Evolutionary conservation across 2,888 invertebrate genomes (phyloP), one percentile per base, ranked within the genome.

Genomic region (Melieria omissa): DNA sequence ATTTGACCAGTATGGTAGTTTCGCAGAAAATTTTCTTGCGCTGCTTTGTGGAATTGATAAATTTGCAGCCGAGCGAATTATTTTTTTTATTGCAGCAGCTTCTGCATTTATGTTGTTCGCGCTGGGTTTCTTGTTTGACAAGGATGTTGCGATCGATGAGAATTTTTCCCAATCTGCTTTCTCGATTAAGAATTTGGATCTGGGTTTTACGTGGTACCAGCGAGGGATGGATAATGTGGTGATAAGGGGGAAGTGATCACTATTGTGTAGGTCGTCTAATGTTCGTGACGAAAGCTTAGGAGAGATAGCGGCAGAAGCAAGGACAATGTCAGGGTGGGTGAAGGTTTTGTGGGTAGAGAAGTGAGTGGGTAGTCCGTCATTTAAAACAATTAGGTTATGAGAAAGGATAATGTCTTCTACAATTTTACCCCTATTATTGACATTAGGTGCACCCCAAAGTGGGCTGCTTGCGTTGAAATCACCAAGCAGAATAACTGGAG

Each of bases 391-490:
- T 16, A 29, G 9, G 55, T 14, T 14, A 16, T 55, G 55, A 4
- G 60, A 42, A 60, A 45, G 16, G n/a, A 45, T 44, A n/a, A 45
- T 45, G 54, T 4, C 54, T 4, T 10, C 54, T 1, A 54, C 16
- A 14, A 54, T 54, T 6, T 2, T 54, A 4, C 54, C 54, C 12
- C 54, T 54, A 61, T 45, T 45, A 14, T 60, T 44, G 42, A 60
- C n/a, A 44, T 60, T 60, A 29, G 55, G 6, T 55, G 55, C 55
- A 16, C 55, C 55, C 55, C 55, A 55, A 55, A 55, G 55, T 7
- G 55, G 55, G 16, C 55, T 55, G 16, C 55, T 29, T 16, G 55
- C 55, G 55, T 55, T 55, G 55, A 58, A 58, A 41, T 58, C 41
- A 42, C 58, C 55, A 16, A 55, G 29, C 16, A 55, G 16, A 29